Evolutionary conservation across 2,797 vertebrate genomes (phyloP).

Genomic region (Brotula barbata): DNA sequence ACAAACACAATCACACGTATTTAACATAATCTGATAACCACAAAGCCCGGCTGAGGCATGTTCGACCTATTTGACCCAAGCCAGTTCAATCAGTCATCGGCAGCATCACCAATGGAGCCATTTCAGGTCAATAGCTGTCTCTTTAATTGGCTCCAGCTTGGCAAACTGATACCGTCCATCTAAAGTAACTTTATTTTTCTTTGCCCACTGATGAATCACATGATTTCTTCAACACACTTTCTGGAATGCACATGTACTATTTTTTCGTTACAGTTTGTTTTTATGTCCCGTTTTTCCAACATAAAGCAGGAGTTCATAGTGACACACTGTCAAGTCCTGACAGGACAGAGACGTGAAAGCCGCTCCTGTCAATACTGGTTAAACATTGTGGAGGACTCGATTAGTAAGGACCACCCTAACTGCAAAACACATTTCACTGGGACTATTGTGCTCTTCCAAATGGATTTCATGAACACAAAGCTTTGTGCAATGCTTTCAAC

Average conservation of each 20-base stretch:
- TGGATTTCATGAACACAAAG: conserved; percentile 25
- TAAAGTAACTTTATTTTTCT: conserved; percentile 1
- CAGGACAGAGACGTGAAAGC: neutral
- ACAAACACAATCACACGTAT: conserved; percentile 17
- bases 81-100: conserved; percentile 40
- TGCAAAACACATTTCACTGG: conserved; percentile 18
- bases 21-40: conserved; percentile 20
- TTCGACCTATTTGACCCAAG: conserved; percentile 13
- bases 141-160: conserved; percentile 25
- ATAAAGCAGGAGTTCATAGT: neutral
- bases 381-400: neutral
- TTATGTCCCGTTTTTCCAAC: conserved; percentile 1
- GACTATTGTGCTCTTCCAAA: conserved; percentile 1
- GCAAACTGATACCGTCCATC: conserved; percentile 23
- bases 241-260: neutral
- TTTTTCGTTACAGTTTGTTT: neutral
- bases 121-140: conserved; percentile 41
- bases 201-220: neutral
- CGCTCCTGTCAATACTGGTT: neutral
- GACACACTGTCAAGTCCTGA: conserved; percentile 1
- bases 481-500: conserved; percentile 2
- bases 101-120: conserved; percentile 41
- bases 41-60: conserved; percentile 10
- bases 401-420: conserved; percentile 19
- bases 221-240: conserved; percentile 6